Percentiles rank a stretch among this genome's conserved stretches.
These are phyloP conservation scores for Poecilia picta DNA, from an alignment of 2,797 vertebrate genomes.

Conservation along the genomic window DNA sequence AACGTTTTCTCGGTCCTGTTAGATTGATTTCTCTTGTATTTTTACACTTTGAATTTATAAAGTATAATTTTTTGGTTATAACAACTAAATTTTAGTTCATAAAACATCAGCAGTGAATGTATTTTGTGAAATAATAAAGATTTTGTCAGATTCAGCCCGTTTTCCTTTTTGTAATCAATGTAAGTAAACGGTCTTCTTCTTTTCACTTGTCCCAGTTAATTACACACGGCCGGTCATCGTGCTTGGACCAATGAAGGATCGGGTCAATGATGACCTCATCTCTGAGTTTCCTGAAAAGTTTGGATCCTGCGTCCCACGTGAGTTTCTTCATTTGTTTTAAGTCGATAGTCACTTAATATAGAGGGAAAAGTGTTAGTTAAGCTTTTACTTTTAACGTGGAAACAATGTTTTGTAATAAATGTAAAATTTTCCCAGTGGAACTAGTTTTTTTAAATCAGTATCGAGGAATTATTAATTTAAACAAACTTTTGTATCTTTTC, in stretches of 20 bases:
- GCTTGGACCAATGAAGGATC: conserved; percentile 97
- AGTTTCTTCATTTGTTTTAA: conserved; percentile 68
- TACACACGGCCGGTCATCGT: conserved; percentile 96
- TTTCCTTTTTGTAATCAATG: not conserved
- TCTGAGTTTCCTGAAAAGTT: conserved; percentile 98
- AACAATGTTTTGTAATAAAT: no score
- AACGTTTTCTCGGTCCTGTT: not conserved
- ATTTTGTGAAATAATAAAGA: no score
- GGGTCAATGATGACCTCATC: conserved; percentile 97
- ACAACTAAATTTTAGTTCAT: not conserved
- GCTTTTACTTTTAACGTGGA: no score
- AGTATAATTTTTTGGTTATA: not conserved
- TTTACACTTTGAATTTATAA: not conserved
- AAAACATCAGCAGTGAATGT: not conserved
- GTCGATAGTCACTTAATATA: no score
- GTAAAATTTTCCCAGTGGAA: no score
- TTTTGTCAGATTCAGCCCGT: not conserved
- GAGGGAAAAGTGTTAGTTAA: no score
- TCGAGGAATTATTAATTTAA: no score
- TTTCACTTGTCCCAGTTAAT: conserved; percentile 80
- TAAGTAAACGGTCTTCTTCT: not conserved
- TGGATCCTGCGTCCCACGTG: conserved; percentile 97
- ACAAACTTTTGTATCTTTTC: no score
- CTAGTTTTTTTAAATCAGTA: no score
- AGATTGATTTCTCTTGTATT: not conserved